A percentile compares a stretch with the other conserved stretches of the same genome.
phyloP scores from a whole-genome alignment of 2,888 invertebrate genomes.

The Salticus scenicus region DNA sequence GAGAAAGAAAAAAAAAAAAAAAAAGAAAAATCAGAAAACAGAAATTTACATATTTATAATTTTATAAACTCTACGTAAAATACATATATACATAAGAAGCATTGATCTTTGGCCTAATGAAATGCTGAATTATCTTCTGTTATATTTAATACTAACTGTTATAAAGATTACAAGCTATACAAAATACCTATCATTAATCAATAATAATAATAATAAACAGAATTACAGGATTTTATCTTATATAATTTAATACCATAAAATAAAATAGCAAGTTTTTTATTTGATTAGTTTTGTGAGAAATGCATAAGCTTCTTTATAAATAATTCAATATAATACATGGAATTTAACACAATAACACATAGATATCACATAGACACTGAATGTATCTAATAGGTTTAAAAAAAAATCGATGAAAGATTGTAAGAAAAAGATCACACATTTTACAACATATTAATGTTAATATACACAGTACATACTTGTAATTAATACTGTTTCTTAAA shows the following conservation, averaged over 20 bases:
- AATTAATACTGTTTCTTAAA: constrained; percentile 41
- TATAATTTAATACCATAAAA: too few species aligned
- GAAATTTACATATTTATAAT: not conserved
- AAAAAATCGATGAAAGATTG: constrained; percentile 4
- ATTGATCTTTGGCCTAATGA: not conserved
- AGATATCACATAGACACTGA: constrained; percentile 57
- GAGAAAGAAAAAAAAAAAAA: too few species aligned
- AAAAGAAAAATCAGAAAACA: too few species aligned
- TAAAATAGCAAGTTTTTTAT: too few species aligned
- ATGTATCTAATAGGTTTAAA: not conserved
- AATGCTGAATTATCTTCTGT: not conserved
- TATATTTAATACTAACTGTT: too few species aligned
- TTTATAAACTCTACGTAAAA: not conserved
- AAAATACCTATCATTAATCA: too few species aligned
- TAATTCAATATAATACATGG: constrained; percentile 62
- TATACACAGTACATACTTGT: constrained; percentile 26
- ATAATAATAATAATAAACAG: too few species aligned
- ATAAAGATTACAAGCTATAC: too few species aligned
- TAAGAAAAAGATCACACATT: constrained; percentile 17
- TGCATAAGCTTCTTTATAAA: constrained; percentile 17
- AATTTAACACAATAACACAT: constrained; percentile 38
- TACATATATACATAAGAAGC: constrained; percentile 5
- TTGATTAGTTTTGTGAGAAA: too few species aligned
- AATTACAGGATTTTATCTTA: too few species aligned
- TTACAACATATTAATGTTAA: constrained; percentile 31